phyloP scores from a whole-genome alignment of 1,140 invertebrate species.

The Anadara kagoshimensis region DNA sequence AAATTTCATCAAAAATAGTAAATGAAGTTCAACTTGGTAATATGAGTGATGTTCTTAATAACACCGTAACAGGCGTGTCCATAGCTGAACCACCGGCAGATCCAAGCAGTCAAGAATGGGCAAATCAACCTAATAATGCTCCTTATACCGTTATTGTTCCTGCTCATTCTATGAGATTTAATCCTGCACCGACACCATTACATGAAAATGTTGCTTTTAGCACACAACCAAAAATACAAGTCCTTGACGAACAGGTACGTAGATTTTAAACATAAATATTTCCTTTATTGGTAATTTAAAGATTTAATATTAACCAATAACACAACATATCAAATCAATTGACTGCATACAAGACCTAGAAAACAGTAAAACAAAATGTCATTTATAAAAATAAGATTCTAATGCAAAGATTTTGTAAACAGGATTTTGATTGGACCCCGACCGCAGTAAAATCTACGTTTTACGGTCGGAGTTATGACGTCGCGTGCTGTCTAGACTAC shows the following conservation, averaged over 20 bases:
- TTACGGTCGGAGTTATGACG: too few relatives aligned
- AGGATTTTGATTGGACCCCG: too few relatives aligned
- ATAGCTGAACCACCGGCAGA: constrained; percentile 28
- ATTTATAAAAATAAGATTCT: too few relatives aligned
- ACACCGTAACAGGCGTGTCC: constrained; percentile 27
- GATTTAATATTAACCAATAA: too few relatives aligned
- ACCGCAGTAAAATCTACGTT: too few relatives aligned
- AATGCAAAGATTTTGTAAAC: too few relatives aligned
- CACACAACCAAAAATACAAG: constrained; percentile 36
- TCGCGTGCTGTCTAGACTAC: too few relatives aligned
- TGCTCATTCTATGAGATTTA: constrained; percentile 19
- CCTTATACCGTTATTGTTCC: constrained; percentile 13
- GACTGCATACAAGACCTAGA: too few relatives aligned
- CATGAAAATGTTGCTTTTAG: constrained; percentile 30
- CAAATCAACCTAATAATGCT: not conserved
- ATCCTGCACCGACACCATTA: constrained; percentile 7
- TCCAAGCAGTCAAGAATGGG: constrained; percentile 16
- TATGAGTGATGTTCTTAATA: constrained; percentile 44
- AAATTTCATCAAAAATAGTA: constrained; percentile 1
- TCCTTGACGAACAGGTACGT: constrained; percentile 28
- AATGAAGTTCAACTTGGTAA: constrained; percentile 43
- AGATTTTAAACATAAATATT: not conserved
- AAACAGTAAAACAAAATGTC: too few relatives aligned
- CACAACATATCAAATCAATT: too few relatives aligned
- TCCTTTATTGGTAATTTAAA: too few relatives aligned